phyloP scores from a whole-genome alignment of 35 echinoderm and acorn worm species.

The Ophioderma brevispina region DNA sequence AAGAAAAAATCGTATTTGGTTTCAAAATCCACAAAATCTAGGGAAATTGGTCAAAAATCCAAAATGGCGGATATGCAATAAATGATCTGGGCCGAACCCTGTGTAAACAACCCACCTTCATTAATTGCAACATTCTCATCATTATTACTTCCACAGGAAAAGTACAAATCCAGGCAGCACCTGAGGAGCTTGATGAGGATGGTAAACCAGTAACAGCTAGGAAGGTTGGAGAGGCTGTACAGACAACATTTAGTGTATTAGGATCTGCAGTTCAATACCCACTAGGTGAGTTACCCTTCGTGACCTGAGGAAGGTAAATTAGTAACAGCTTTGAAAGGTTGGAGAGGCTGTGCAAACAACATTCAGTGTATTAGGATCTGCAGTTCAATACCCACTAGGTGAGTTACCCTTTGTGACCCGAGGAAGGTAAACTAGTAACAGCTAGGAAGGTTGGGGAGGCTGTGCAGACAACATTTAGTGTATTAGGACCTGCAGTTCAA shows the following conservation, averaged over 20 bases:
- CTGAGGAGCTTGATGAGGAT: conserved; percentile 3
- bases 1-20: no score
- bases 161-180: not conserved
- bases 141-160: no score
- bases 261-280: conserved; percentile 89
- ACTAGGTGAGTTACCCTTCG: conserved; percentile 79
- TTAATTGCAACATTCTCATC: no score
- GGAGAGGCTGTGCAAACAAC: conserved; percentile 89
- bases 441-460: conserved; percentile 91
- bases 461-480: conserved; percentile 75
- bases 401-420: conserved; percentile 9
- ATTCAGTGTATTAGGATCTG: conserved; percentile 75
- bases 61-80: no score
- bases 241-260: conserved; percentile 82
- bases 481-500: conserved; percentile 71
- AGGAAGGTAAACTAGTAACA: conserved; percentile 65
- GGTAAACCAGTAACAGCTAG: conserved; percentile 78
- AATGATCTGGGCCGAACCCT: no score
- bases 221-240: conserved; percentile 87
- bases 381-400: no score
- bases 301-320: not conserved
- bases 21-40: no score
- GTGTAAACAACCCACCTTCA: no score
- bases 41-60: no score
- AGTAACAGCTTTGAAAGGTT: not conserved